Base-by-base conservation (phyloP, 2,888 invertebrate species). In the Asteroscopus sphinx region DNA sequence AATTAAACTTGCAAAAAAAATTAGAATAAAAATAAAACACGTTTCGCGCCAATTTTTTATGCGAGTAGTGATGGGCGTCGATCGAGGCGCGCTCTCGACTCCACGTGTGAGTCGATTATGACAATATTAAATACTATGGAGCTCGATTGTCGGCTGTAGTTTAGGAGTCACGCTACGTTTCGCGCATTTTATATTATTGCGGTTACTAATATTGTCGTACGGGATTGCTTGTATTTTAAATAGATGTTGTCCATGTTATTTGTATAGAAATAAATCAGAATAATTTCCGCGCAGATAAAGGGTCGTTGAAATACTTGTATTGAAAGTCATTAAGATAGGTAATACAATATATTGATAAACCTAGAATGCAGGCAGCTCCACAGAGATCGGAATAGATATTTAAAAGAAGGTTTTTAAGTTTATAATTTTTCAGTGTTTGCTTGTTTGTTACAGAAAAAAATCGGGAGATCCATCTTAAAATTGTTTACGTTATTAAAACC, bases 1-100 rank as follows among this genome's bases (percentile, higher is more conserved):
- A 17, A 25, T 46, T 11, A 37, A 65, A 55, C 5, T 25, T 12
- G 9, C 1, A 30, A 52, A 49, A 63, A 39, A 61, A 44, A 39
- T 33, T 36, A 37, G 26, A 37, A 46, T 12, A 40, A 62, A 49
- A 49, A 44, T 46, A 37, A 60, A 56, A 37, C 37, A 57, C 45
- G 62, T 58, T 76, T 76, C 76, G 64, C 86, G 86, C 82, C 81
- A 82, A 83, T 70, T 75, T 76, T 64, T 76, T 76, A 77, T 73
- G 76, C 62, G 48, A 60, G 45, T 68, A 56, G 68, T 68, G 68
- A 56, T 66, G 74, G 69, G 68, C 72, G 57, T 49, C 52, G 41
- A 67, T 68, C 55, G 77, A 51, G 46, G 61, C 77, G 81, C 75
- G 77, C 67, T 73, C 57, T 73, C 77, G 73, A 80, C 81, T 80